These are phyloP conservation scores for Mastacembelus armatus DNA, from an alignment of 2,797 vertebrate species.

Conservation along the genomic window DNA sequence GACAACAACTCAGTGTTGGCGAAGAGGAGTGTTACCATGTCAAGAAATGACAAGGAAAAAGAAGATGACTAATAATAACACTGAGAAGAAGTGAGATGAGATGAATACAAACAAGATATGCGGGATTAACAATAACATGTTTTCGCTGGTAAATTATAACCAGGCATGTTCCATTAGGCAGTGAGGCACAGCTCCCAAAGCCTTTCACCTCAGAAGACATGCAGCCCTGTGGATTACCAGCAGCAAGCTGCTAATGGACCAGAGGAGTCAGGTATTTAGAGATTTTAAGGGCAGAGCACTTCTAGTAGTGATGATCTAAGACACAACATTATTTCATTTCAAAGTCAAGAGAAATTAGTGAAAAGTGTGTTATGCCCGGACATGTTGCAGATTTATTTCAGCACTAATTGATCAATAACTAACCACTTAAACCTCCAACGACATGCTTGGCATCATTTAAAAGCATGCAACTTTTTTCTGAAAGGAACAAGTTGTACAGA, in stretches of 20 bases:
- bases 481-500: constrained; percentile 9
- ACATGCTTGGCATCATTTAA: neutral
- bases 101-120: neutral
- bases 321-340: constrained; percentile 31
- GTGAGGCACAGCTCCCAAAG: constrained; percentile 50
- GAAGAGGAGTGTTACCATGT: constrained; percentile 3
- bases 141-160: constrained; percentile 49
- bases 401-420: constrained; percentile 8
- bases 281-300: constrained; percentile 66
- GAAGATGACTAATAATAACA: neutral
- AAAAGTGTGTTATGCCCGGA: constrained; percentile 12
- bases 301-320: constrained; percentile 58
- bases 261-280: constrained; percentile 67
- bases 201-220: constrained; percentile 71
- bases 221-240: constrained; percentile 72
- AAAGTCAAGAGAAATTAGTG: constrained; percentile 39
- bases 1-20: constrained; percentile 21
- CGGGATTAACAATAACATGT: constrained; percentile 27
- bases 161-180: constrained; percentile 34
- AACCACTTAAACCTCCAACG: neutral
- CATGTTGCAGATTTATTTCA: constrained; percentile 10
- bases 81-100: neutral
- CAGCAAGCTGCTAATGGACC: constrained; percentile 74
- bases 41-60: neutral
- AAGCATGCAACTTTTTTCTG: constrained; percentile 11